Conservation (phyloP, 1,140 invertebrate species). For the Lucilia cuprina region DNA sequence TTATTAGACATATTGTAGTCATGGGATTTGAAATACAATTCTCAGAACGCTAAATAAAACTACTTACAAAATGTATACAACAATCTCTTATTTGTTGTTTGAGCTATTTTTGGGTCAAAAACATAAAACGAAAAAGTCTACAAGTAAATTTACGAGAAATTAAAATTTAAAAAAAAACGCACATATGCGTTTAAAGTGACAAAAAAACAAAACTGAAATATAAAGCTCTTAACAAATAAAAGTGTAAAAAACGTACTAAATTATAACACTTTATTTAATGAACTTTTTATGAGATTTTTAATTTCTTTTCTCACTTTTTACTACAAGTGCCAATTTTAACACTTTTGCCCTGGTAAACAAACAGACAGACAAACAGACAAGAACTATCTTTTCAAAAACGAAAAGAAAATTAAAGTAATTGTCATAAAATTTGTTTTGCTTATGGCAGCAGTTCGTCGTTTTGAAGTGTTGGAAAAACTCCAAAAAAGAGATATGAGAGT, state of each 20-base stretch:
- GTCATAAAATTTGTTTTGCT: background rate
- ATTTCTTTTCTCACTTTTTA: too few species aligned
- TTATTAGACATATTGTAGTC: constrained; percentile 1
- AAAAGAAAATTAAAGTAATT: background rate
- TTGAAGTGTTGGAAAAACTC: too few species aligned
- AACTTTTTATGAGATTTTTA: too few species aligned
- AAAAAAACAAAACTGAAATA: background rate
- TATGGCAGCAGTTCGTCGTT: background rate
- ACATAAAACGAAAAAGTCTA: background rate
- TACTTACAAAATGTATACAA: background rate
- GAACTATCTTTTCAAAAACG: background rate
- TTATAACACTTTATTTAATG: background rate
- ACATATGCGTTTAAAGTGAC: background rate
- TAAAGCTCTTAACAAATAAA: too few species aligned
- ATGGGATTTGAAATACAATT: background rate
- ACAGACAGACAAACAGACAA: too few species aligned
- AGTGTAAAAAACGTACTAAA: too few species aligned
- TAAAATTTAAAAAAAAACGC: too few species aligned
- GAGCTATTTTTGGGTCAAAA: constrained; percentile 25
- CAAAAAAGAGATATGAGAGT: too few species aligned
- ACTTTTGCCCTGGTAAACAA: background rate
- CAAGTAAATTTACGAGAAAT: too few species aligned
- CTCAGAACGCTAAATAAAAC: background rate
- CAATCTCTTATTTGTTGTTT: background rate
- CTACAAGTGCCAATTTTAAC: background rate